Conservation (phyloP, 2,113 vertebrate species). For the Murina feae region DNA sequence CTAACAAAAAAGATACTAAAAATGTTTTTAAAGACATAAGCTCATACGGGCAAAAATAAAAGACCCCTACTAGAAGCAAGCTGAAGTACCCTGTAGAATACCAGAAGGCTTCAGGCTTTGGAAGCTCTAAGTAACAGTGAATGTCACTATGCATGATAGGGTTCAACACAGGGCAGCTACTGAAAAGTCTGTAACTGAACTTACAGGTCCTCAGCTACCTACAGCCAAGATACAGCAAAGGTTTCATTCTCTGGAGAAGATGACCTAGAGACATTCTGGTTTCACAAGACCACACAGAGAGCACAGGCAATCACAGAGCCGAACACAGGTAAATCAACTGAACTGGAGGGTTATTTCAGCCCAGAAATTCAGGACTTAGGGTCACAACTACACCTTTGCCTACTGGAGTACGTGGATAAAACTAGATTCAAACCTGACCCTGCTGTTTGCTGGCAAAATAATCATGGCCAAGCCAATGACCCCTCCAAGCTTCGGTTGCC, state of each 20-base stretch:
- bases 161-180: not conserved
- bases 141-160: not conserved
- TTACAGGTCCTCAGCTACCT: not conserved
- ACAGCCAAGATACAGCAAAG: not conserved
- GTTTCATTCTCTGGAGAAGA: not conserved
- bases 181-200: not conserved
- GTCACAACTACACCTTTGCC: not conserved
- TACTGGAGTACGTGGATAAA: not conserved
- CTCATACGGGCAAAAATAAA: conserved; percentile 8
- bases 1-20: conserved; percentile 13
- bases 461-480: not conserved
- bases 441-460: not conserved
- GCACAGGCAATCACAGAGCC: not conserved
- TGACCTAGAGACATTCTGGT: not conserved
- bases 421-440: not conserved
- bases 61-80: not conserved
- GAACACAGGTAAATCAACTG: not conserved
- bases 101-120: not conserved
- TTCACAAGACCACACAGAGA: not conserved
- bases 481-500: not conserved
- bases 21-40: not conserved
- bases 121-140: not conserved
- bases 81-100: not conserved
- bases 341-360: not conserved
- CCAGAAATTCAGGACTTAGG: not conserved